Evolutionary conservation across 2,113 vertebrate species (phyloP), one percentile per base, ranked within the genome.

Genomic region (Daboia siamensis): DNA sequence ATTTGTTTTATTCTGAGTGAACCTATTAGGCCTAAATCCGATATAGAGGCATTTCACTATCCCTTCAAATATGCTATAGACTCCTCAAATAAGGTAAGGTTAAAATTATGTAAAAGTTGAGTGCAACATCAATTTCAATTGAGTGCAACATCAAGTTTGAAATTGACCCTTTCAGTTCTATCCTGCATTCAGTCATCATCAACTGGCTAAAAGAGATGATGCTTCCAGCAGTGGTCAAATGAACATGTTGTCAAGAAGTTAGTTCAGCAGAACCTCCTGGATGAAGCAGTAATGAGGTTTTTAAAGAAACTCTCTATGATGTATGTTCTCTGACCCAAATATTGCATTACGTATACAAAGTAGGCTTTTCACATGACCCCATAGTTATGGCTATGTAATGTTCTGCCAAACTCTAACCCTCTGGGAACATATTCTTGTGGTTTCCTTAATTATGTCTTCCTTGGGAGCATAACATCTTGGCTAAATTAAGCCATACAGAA

Each of bases 321-420:
- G 24, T 95, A 29, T 39, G 87, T 88, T 92, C 44, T 92, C 86
- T 74, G 69, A 55, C 86, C 84, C 46, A 46, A 94, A 86, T 86
- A 90, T 39, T 88, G 51, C 55, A 15, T 46, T 89, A 91, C 48
- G n/a, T 92, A 26, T 91, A 17, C 91, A 90, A 95, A 91, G 59
- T 94, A n/a, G 93, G 57, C 29, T 92, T 95, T 97, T 97, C 93
- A 96, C 93, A 94, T 20, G 26, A 94, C 93, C 96, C 93, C 4
- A 1, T 11, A 59, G 84, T 87, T 89, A 93, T 29, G 54, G 94
- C 33, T 92, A 80, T 44, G 90, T 92, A 93, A 93, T 94, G 86
- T 92, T 88, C 95, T 96, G 96, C 93, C 94, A 95, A 95, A 94
- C 29, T 80, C 1, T 3, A 95, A 86, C 88, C 94, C 91, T 87